Evolutionary conservation across 2,113 vertebrate species (phyloP).

Genomic region (Dasypus novemcinctus): DNA sequence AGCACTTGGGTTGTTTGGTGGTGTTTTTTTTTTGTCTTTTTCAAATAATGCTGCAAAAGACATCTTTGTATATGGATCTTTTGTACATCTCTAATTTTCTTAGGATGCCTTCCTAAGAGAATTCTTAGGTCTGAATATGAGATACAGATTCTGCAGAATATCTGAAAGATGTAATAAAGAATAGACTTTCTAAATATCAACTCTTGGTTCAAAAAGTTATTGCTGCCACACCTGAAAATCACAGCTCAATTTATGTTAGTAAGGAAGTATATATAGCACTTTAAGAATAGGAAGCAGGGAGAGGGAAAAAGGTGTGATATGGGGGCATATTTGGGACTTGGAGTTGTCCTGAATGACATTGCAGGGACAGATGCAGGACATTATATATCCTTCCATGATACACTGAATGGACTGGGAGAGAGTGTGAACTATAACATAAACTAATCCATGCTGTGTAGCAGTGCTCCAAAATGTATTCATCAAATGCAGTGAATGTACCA

Average conservation of each 20-base stretch:
- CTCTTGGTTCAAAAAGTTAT: not conserved
- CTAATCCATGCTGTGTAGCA: no score
- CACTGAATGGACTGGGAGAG: no score
- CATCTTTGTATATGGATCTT: not conserved
- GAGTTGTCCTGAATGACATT: no score
- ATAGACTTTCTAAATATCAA: not conserved
- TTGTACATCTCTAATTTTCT: constrained; percentile 42
- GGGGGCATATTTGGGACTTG: no score
- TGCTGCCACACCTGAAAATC: constrained; percentile 9
- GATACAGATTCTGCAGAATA: not conserved
- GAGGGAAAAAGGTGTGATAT: no score
- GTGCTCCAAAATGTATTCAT: no score
- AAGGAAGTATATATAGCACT: not conserved
- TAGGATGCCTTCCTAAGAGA: constrained; percentile 33
- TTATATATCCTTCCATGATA: no score
- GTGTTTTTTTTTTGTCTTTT: constrained; percentile 36
- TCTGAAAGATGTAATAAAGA: constrained; percentile 3
- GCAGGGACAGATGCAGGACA: no score
- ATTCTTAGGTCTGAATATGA: constrained; percentile 9
- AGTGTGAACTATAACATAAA: no score
- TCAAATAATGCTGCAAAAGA: constrained; percentile 36
- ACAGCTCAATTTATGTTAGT: not conserved
- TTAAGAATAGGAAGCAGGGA: not conserved
- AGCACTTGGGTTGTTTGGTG: not conserved
- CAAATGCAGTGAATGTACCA: no score